Evolutionary conservation across 2,888 invertebrate species (phyloP), one percentile per base, ranked within the genome.

Genomic region (Sthenelais limicola): DNA sequence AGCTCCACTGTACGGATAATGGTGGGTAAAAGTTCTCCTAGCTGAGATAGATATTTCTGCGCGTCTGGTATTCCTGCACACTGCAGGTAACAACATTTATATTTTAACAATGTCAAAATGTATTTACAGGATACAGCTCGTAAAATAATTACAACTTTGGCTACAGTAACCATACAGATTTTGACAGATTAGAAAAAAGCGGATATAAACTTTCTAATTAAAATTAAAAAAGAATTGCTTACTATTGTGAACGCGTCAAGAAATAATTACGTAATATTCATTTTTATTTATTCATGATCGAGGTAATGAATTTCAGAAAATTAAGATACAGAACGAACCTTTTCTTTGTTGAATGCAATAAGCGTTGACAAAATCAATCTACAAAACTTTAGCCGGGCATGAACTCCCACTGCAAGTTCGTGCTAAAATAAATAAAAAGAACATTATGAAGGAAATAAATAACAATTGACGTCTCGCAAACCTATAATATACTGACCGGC

Each of bases 281-380:
- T n/a, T n/a, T n/a, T n/a, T n/a, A n/a, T n/a, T n/a, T n/a, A n/a
- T n/a, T n/a, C n/a, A n/a, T n/a, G n/a, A n/a, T n/a, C n/a, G n/a
- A n/a, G n/a, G 18, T n/a, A 43, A 18, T 15, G 47, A 43, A 43
- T 15, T 43, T 43, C 47, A 43, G 47, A 15, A 18, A 43, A 43
- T 43, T 43, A 43, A 18, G 18, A 12, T 12, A 18, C 47, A 9
- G 5, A 26, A 21, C 67, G 78, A 73, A 86, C 87, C 83, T 86
- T 88, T 78, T 88, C 88, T 76, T 86, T 87, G 1, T 91, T 91
- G 84, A 94, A 91, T 73, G 92, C 85, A 9, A 92, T 89, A 38
- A 96, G 89, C 1, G 93, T 92, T 88, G 95, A 94, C 83, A 95
- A 94, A 80, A 97, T 92, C 86, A 95, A 92, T 76, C 96, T 91